Conservation (phyloP, 2,797 vertebrate species). For the Geotrypetes seraphini region DNA sequence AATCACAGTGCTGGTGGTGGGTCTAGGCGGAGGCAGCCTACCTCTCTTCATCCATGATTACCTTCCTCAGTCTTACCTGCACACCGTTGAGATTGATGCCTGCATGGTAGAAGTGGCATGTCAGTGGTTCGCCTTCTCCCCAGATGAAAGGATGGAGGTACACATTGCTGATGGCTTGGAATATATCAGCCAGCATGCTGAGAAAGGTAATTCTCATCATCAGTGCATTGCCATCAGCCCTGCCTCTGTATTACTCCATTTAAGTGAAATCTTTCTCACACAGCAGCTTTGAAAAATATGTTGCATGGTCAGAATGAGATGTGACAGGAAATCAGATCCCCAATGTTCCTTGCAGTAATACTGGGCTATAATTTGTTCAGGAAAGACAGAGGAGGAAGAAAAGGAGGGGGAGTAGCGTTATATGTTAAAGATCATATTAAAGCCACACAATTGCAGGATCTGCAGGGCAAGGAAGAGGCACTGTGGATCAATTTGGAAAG, state of each 20-base stretch:
- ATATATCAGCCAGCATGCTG: slow-evolving; percentile 34
- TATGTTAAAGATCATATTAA: no score
- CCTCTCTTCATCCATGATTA: slow-evolving; percentile 86
- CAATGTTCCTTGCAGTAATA: no score
- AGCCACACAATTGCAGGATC: no score
- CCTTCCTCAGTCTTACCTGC: slow-evolving; percentile 52
- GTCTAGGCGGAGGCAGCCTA: slow-evolving; percentile 83
- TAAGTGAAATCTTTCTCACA: no score
- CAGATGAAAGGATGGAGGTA: slow-evolving; percentile 68
- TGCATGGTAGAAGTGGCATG: slow-evolving; percentile 76
- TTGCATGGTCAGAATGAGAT: no score
- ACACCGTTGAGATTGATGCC: slow-evolving; percentile 83
- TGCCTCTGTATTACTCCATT: no score
- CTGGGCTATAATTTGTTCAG: no score
- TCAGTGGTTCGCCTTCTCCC: slow-evolving; percentile 76
- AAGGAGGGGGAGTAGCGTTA: no score
- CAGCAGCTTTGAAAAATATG: no score
- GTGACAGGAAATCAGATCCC: accelerated
- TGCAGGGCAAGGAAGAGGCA: no score
- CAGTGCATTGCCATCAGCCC: not conserved
- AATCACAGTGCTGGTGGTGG: slow-evolving; percentile 77
- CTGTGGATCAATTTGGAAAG: no score
- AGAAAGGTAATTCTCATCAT: slow-evolving; percentile 31
- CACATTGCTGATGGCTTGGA: slow-evolving; percentile 50
- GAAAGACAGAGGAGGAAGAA: no score